phyloP scores from a whole-genome alignment of 2,113 vertebrate genomes.

The Collichthys lucidus region DNA sequence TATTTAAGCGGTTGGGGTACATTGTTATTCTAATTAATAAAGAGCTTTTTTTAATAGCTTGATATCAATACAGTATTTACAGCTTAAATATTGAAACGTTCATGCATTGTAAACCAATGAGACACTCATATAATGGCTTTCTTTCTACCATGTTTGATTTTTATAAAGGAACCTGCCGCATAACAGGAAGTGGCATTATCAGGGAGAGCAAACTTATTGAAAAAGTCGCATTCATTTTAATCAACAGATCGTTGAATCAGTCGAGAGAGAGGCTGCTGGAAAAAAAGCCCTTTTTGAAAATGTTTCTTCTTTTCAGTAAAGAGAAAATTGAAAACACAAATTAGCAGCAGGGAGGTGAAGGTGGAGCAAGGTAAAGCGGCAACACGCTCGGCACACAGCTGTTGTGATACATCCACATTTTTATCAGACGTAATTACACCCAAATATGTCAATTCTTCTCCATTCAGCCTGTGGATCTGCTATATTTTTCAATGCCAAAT shows the following conservation, averaged over 20 bases:
- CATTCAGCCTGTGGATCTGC: neutral
- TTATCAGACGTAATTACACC: neutral
- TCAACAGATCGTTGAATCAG: neutral
- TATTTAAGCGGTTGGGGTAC: neutral
- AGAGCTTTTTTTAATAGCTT: neutral
- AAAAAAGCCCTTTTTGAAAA: neutral
- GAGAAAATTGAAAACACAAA: conserved; percentile 31
- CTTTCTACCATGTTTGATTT: neutral
- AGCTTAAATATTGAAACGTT: neutral
- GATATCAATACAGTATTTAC: neutral
- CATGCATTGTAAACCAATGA: neutral
- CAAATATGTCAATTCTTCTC: neutral
- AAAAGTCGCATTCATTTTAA: neutral
- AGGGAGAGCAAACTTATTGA: conserved; percentile 7
- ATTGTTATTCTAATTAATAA: neutral
- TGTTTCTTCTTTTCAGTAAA: conserved; percentile 12
- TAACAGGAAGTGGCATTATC: conserved; percentile 12
- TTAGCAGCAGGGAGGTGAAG: neutral
- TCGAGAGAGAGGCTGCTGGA: neutral
- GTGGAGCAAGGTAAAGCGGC: neutral
- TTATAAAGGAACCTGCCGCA: neutral
- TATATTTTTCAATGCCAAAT: conserved; percentile 60
- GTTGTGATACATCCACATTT: neutral
- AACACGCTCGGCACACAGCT: neutral
- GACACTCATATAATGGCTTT: neutral